A percentile compares a stretch with the other conserved stretches of the same genome.
These are phyloP conservation scores for Amphilophus citrinellus DNA, from an alignment of 2,113 vertebrate genomes.

Conservation along the genomic window DNA sequence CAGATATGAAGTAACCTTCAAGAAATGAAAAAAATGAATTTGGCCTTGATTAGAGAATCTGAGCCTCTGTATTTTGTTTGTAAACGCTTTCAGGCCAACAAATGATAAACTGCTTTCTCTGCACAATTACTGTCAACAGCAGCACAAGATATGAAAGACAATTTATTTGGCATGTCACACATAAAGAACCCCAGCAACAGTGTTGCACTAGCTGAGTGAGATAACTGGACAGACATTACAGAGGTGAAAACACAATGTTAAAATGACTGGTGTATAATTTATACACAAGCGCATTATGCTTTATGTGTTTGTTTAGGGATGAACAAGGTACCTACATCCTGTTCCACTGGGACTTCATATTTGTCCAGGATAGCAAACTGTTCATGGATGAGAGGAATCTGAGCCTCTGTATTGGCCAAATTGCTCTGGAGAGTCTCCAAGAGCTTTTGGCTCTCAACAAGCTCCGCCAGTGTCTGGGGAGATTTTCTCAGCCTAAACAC, in stretches of 20 bases:
- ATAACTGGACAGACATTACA: neutral
- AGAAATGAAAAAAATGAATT: neutral
- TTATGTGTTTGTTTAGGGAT: neutral
- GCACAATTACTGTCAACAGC: neutral
- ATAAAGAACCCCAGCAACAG: neutral
- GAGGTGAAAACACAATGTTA: neutral
- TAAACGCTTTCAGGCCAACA: rapidly evolving
- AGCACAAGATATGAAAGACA: neutral
- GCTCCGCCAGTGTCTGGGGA: constrained; percentile 84
- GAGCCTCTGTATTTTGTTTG: neutral
- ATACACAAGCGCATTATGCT: neutral
- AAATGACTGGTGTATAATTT: neutral
- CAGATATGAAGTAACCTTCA: neutral
- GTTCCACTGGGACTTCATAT: constrained; percentile 85
- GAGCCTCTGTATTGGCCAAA: constrained; percentile 78
- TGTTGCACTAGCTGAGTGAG: neutral
- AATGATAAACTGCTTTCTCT: neutral
- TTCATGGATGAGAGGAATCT: constrained; percentile 87
- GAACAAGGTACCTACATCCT: constrained; percentile 73
- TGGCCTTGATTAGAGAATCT: neutral
- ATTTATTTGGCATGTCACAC: neutral
- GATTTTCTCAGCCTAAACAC: constrained; percentile 78
- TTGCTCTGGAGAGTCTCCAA: constrained; percentile 83
- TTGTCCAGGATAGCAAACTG: constrained; percentile 90
- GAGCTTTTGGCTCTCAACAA: constrained; percentile 82